phyloP scores from a whole-genome alignment of 2,797 vertebrate genomes.

The Prunella strophiata region DNA sequence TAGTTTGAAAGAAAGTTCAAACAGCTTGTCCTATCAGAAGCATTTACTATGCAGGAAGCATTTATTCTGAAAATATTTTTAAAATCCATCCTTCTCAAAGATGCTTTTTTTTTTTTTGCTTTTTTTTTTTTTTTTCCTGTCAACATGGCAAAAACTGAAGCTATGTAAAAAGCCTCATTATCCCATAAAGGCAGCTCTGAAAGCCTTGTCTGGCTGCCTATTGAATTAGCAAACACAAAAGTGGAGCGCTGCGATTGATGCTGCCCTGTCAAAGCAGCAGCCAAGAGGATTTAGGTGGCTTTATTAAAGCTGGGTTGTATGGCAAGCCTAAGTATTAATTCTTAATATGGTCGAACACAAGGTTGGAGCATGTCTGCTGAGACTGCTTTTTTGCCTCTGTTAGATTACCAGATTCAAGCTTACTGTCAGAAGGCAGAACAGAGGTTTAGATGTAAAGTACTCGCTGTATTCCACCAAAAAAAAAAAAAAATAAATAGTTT shows the following conservation, averaged over 20 bases:
- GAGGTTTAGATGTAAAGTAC: conserved; percentile 42
- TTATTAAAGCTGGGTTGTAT: conserved; percentile 72
- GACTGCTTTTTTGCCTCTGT: conserved; percentile 76
- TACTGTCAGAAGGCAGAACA: conserved; percentile 78
- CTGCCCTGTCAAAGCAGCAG: conserved; percentile 57
- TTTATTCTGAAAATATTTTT: conserved; percentile 50
- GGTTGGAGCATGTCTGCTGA: conserved; percentile 80
- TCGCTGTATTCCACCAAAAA: background rate
- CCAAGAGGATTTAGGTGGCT: conserved; percentile 70
- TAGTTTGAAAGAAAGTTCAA: background rate
- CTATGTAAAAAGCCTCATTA: conserved; percentile 63
- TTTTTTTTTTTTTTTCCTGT: conserved; percentile 16
- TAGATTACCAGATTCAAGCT: conserved; percentile 85
- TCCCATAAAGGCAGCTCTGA: conserved; percentile 49
- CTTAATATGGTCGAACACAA: conserved; percentile 81
- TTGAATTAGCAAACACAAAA: conserved; percentile 72
- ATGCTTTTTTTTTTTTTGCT: background rate
- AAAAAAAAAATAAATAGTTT: background rate
- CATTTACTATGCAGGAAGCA: background rate
- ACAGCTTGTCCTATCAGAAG: background rate
- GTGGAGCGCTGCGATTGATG: conserved; percentile 63
- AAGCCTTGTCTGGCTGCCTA: conserved; percentile 61
- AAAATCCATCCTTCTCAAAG: background rate
- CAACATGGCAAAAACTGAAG: conserved; percentile 54
- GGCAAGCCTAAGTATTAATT: conserved; percentile 80